Evolutionary conservation across 2,797 vertebrate genomes (phyloP).

Genomic region (Podargus strigoides): DNA sequence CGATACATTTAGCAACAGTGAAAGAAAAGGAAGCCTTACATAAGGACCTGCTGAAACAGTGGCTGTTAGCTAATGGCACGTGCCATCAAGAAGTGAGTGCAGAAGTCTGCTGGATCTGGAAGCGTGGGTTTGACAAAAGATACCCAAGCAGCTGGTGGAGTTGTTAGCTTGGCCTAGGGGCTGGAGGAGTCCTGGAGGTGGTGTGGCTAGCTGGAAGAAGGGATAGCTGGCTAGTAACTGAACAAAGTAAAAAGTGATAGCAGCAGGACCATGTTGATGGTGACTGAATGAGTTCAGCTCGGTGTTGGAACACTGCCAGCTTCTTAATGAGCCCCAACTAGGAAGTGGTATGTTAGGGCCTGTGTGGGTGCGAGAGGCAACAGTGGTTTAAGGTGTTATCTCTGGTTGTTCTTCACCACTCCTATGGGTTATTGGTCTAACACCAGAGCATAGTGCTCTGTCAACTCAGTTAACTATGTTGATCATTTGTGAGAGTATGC

Average conservation of each 20-base stretch:
- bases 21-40: neutral
- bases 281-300: neutral
- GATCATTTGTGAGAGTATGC: neutral
- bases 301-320: fast-evolving
- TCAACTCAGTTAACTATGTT: neutral
- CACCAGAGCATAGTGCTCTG: neutral
- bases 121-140: neutral
- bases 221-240: neutral
- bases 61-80: neutral
- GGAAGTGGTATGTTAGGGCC: neutral
- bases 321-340: neutral
- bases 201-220: neutral
- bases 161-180: neutral
- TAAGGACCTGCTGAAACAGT: neutral
- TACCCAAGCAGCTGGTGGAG: neutral
- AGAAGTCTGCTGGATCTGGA: neutral
- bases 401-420: neutral
- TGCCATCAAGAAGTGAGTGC: neutral
- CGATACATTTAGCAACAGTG: neutral
- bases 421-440: neutral
- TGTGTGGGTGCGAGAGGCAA: neutral
- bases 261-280: neutral
- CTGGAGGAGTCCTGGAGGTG: neutral
- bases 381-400: neutral
- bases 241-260: neutral